phyloP scores from a whole-genome alignment of 2,888 invertebrate genomes.

The Acrobasis consociella region DNA sequence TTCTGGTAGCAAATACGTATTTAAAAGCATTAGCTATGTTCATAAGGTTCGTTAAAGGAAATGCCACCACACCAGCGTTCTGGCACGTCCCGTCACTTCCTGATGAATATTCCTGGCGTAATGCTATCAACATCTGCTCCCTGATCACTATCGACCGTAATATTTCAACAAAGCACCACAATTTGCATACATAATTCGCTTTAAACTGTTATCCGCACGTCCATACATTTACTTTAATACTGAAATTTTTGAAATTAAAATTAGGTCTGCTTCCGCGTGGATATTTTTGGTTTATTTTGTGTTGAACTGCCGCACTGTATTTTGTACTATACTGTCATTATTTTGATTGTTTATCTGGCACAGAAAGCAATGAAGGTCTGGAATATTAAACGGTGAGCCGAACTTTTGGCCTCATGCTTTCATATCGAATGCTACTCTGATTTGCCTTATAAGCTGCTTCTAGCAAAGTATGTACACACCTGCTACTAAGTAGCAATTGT shows the following conservation, averaged over 20 bases:
- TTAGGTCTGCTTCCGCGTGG: constrained; percentile 25
- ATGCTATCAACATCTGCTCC: constrained; percentile 48
- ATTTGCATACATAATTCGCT: constrained; percentile 49
- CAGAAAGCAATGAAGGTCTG: neutral
- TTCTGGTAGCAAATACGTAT: no score
- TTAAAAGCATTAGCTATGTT: no score
- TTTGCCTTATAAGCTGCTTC: no score
- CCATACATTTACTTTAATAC: constrained; percentile 31
- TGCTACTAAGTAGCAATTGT: no score
- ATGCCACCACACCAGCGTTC: neutral
- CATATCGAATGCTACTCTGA: no score
- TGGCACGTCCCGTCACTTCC: neutral
- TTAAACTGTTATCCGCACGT: constrained; percentile 37
- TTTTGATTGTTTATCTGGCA: neutral
- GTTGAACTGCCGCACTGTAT: neutral
- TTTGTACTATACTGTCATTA: neutral
- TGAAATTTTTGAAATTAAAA: constrained; percentile 36
- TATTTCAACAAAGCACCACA: constrained; percentile 44
- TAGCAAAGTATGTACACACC: no score
- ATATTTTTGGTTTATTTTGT: constrained; percentile 29
- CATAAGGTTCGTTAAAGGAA: no score
- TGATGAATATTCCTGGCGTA: constrained; percentile 36
- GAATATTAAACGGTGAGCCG: no score
- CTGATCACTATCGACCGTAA: constrained; percentile 45
- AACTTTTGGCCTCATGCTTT: no score